Evolutionary conservation across 1,140 invertebrate genomes (phyloP), one percentile per base, ranked within the genome.

Genomic region (Nasonia vitripennis): DNA sequence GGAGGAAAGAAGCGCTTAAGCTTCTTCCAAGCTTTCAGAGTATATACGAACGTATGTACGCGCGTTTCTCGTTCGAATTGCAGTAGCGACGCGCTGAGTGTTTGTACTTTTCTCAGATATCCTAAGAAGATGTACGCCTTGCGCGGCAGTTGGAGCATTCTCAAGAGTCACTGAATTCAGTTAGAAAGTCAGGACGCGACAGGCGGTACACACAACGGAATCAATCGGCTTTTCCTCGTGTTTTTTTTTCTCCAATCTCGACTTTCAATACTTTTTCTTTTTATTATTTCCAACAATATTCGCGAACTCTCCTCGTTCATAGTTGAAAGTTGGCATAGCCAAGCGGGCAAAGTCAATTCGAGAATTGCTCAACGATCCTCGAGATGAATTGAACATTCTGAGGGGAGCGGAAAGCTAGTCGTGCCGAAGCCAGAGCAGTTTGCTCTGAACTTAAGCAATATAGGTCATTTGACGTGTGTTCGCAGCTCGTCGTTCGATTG

Each of bases 401-500:
- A 71, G 12, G 67, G 12, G 67, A 70, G 62, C 51, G 23, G 78
- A 27, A 80, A 80, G 62, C 27, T 55, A 55, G 41, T 67, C 34
- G 70, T 70, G 27, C 27, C 34, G 67, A 45, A 37, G 37, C 37
- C 41, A 10, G 48, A 17, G 20, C 23, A 37, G 45, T 51, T 51
- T 51, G 48, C 14, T 51, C 48, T 17, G 48, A 51, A n/a, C 55
- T 62, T n/a, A 17, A 62, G 17, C 17, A 20, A 62, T 62, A 62
- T 62, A 62, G 55, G 55, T 62, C 14, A 62, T 62, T 62, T 62
- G 17, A 67, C 74, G 71, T 85, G 23, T 83, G 73, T 86, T 88
- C 97, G 95, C 91, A 95, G 97, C 84, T 98, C 97, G 55, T 98
- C 97, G 23, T 98, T 98, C 92, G 95, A 97, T 87, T 98, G 97